Base-by-base conservation (phyloP, 1,140 invertebrate species). In the Dendroctonus valens region DNA sequence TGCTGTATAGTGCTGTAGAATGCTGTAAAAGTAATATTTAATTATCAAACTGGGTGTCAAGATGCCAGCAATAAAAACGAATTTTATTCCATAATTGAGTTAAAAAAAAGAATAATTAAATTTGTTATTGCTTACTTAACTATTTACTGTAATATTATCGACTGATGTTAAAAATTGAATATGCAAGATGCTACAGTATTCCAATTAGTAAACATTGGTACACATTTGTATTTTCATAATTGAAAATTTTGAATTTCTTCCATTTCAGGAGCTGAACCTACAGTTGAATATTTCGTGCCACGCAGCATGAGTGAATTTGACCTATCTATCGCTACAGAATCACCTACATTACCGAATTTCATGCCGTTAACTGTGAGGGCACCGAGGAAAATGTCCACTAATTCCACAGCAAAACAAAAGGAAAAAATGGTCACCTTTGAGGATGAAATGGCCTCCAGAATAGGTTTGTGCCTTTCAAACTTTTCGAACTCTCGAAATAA, bases 341-440 rank as follows among this genome's bases (percentile, higher is more conserved):
- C 65, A 42, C 74, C 74, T 48, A 67, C 52, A 58, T 57, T 55
- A 41, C 69, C 39, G 41, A 73, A 65, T 63, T 69, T 69, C 70
- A 74, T 73, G 54, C 79, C 61, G 61, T 55, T 77, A 60, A 67
- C 79, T 69, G 73, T 75, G 61, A 63, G 69, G 68, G 63, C 67
- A 73, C 70, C 75, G 64, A 67, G 80, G 61, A 75, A 80, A 40
- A 57, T 64, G 12, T 14, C 55, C 12, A 53, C 40, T 12, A 69
- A 59, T 53, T 48, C 57, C 7, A 53, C 11, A 0, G 53, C 58
- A 8, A 73, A 71, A 58, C 73, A 74, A 37, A 74, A 74, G 42
- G 89, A 90, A 74, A 91, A 91, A 78, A 89, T 90, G 85, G 90
- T 91, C 11, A 92, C 90, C 1, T 92, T 92, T 70, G 89, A 91